Evolutionary conservation across 1,140 invertebrate species (phyloP), one percentile per base, ranked within the genome.

Genomic region (Parasteatoda tepidariorum): DNA sequence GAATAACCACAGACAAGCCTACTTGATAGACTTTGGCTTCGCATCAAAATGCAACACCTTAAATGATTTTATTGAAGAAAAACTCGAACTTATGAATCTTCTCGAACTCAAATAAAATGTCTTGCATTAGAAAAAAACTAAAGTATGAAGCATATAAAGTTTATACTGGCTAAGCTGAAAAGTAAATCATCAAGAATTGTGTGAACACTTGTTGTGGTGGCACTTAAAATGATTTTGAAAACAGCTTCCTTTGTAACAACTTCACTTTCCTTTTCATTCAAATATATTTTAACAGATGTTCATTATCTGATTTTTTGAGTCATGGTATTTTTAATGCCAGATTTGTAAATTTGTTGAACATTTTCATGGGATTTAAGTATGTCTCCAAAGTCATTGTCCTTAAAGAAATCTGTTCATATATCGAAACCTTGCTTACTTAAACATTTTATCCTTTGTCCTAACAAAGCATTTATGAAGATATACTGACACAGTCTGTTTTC

Each of bases 261-360:
- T 67, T 67, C 30, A 30, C 64, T 67, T 67, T 30, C 64, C 33
- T 38, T 64, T 67, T 22, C 13, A 73, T 33, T 55, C 30, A 24
- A 70, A 70, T 11, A 54, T 48, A 38, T 48, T 48, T 26, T 48
- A 38, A 54, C 34, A n/a, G n/a, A n/a, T 48, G 67, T 48, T 70
- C 67, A 41, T 48, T 70, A 48, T 54, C 22, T 70, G 67, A 26
- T 31, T 70, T n/a, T n/a, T 24, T 26, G 31, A 33, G 30, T 48
- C 41, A 48, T 26, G n/a, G 33, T 70, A 3, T 70, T 70, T 70
- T 48, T 70, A 48, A 38, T 24, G 28, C 28, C n/a, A 26, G 33
- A n/a, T 66, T 66, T 66, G 64, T 11, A 70, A 11, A 22, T n/a
- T 48, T 70, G 67, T 70, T 70, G 34, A 28, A 48, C 67, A 70